Conservation (phyloP, 1,140 invertebrate genomes). For the Cherax quadricarinatus region DNA sequence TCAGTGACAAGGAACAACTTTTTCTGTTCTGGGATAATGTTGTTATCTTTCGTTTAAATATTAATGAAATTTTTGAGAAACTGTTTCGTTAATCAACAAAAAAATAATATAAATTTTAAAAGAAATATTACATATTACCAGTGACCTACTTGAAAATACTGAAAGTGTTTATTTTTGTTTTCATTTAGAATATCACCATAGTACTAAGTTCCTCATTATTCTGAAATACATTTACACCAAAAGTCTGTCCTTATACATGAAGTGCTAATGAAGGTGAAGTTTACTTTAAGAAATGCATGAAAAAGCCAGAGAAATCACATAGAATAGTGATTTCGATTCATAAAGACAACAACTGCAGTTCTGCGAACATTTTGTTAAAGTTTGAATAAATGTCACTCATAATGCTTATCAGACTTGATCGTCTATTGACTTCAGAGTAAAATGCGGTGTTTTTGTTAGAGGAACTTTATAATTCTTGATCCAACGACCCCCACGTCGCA, state of each 20-base stretch:
- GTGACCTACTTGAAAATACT: too few relatives aligned
- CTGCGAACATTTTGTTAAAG: not conserved
- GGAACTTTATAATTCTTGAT: constrained; percentile 77
- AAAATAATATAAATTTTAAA: too few relatives aligned
- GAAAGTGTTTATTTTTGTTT: too few relatives aligned
- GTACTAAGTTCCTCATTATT: too few relatives aligned
- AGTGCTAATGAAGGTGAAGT: not conserved
- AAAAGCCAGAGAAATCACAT: not conserved
- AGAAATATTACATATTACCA: too few relatives aligned
- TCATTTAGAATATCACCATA: too few relatives aligned
- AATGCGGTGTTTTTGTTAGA: constrained; percentile 57
- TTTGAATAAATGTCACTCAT: not conserved
- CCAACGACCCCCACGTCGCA: constrained; percentile 91
- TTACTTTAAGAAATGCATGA: not conserved
- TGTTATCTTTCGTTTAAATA: too few relatives aligned
- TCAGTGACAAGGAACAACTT: too few relatives aligned
- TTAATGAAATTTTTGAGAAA: too few relatives aligned
- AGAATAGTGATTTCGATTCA: not conserved
- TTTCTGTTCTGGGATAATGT: too few relatives aligned
- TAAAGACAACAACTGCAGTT: not conserved
- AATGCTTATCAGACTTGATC: not conserved
- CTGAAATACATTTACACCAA: too few relatives aligned
- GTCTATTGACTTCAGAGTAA: constrained; percentile 29
- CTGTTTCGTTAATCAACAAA: too few relatives aligned
- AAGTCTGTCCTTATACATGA: not conserved